Percentiles rank a stretch among this genome's conserved stretches.
phyloP scores from a whole-genome alignment of 64 coral and sea anemone species.

The Acropora tenuis region DNA sequence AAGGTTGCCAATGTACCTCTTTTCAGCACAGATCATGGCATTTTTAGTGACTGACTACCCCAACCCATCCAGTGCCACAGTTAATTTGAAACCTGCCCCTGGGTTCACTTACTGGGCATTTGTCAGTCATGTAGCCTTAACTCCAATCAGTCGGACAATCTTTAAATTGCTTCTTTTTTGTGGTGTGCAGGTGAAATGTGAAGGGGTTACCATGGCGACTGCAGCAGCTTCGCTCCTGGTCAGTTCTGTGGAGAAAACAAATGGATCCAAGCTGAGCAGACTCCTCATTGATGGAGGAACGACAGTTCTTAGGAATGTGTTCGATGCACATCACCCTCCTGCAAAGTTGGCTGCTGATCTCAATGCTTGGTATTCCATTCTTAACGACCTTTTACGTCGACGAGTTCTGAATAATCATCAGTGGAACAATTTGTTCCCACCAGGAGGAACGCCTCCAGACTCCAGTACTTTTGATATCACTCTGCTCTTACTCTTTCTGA shows the following conservation, averaged over 20 bases:
- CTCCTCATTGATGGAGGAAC: slow-evolving; percentile 62
- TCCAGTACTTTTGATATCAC: neutral
- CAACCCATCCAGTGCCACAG: no score
- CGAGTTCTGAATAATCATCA: neutral
- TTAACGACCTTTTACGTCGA: neutral
- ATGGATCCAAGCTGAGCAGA: neutral
- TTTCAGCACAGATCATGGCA: no score
- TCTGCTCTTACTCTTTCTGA: neutral
- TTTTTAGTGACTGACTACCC: no score
- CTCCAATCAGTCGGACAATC: neutral
- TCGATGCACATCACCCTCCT: slow-evolving; percentile 31
- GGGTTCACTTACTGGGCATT: no score
- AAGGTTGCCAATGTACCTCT: no score
- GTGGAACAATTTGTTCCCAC: slow-evolving; percentile 27
- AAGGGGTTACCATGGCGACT: neutral
- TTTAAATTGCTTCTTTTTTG: neutral
- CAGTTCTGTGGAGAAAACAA: neutral
- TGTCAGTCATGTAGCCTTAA: neutral
- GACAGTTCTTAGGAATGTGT: slow-evolving; percentile 10
- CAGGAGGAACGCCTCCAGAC: neutral
- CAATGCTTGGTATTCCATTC: neutral
- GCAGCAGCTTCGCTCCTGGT: neutral
- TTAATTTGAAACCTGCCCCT: no score
- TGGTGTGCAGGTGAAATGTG: neutral
- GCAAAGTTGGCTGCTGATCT: slow-evolving; percentile 35